Evolutionary conservation across 2,797 vertebrate species (phyloP).

Genomic region (Leptatherina wallacei): DNA sequence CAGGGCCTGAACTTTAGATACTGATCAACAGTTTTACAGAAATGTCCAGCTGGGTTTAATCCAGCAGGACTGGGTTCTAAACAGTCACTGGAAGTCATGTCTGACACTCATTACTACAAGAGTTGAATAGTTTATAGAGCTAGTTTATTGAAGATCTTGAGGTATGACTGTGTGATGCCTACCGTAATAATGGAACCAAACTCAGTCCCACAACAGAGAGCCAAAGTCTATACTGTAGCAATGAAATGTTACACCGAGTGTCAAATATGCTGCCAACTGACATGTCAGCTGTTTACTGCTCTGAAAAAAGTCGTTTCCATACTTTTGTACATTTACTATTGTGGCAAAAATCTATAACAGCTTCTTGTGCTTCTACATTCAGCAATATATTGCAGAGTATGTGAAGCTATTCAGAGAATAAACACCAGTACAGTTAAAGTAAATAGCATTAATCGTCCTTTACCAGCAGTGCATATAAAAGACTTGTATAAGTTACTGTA

Average conservation of each 20-base stretch:
- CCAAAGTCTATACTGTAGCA: neutral
- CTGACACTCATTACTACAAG: slow-evolving; percentile 28
- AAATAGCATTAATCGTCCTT: neutral
- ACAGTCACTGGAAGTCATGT: slow-evolving; percentile 1
- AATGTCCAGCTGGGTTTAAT: slow-evolving; percentile 24
- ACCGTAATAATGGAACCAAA: neutral
- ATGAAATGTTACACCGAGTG: neutral
- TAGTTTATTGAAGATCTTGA: slow-evolving; percentile 6
- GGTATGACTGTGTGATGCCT: neutral
- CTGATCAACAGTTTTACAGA: slow-evolving; percentile 28
- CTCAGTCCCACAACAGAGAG: no score
- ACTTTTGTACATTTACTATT: no score
- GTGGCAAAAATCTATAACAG: no score
- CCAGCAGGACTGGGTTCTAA: slow-evolving; percentile 22
- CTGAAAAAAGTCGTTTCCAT: neutral
- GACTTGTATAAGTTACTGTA: neutral
- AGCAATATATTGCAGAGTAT: no score
- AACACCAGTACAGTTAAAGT: neutral
- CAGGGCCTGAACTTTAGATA: slow-evolving; percentile 21
- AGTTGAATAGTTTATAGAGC: slow-evolving; percentile 23
- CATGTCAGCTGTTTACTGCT: neutral
- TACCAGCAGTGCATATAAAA: neutral
- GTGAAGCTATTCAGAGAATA: neutral
- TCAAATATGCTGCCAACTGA: neutral
- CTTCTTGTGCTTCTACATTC: no score